These are phyloP conservation scores for Pseudolycoriella hygida DNA, from an alignment of 2,888 invertebrate species.

Conservation along the genomic window DNA sequence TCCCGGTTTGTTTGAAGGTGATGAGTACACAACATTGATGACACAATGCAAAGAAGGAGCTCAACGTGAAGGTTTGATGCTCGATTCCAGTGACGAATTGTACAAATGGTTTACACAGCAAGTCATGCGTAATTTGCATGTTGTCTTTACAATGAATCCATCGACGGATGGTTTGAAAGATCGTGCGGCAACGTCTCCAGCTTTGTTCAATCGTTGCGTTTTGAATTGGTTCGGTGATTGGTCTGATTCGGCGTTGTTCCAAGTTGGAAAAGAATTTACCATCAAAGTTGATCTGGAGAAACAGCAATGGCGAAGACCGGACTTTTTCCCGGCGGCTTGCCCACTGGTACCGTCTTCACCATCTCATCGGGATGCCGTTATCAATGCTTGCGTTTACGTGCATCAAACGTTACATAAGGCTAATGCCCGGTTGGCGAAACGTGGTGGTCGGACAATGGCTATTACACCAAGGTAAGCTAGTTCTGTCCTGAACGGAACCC, in stretches of 20 bases:
- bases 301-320: constrained; percentile 69
- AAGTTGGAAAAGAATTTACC: constrained; percentile 94
- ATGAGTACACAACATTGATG: constrained; percentile 97
- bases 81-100: constrained; percentile 94
- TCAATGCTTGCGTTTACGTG: constrained; percentile 95
- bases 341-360: constrained; percentile 56
- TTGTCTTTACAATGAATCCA: constrained; percentile 99
- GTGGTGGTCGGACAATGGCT: constrained; percentile 90
- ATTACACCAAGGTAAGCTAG: constrained; percentile 72
- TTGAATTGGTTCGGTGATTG: constrained; percentile 99
- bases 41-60: constrained; percentile 99
- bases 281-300: constrained; percentile 85
- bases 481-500: no score
- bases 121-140: constrained; percentile 98
- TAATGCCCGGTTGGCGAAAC: constrained; percentile 73
- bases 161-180: constrained; percentile 96
- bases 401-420: constrained; percentile 95
- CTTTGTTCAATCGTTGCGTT: constrained; percentile 96
- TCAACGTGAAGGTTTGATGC: constrained; percentile 92
- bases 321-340: constrained; percentile 80
- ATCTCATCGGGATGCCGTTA: constrained; percentile 86
- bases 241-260: constrained; percentile 90
- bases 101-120: constrained; percentile 99
- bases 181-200: constrained; percentile 96
- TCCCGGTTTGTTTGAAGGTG: constrained; percentile 85